Evolutionary conservation across 2,113 vertebrate genomes (phyloP).

Genomic region (Myxocyprinus asiaticus): DNA sequence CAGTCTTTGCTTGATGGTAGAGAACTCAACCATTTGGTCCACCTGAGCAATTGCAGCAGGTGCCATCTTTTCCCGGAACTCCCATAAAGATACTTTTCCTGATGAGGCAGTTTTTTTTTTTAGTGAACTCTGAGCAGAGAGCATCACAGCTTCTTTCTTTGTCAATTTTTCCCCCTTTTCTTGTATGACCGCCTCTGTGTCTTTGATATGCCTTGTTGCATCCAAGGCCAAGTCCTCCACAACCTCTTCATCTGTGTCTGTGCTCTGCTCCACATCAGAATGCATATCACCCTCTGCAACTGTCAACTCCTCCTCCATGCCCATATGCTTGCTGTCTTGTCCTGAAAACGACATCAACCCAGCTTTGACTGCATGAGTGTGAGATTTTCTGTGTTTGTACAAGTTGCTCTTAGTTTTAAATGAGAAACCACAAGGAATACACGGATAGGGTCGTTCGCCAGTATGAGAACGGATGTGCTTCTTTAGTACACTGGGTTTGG

Average conservation of each 20-base stretch:
- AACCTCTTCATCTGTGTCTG: constrained; percentile 94
- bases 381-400: constrained; percentile 99
- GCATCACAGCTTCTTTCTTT: constrained; percentile 83
- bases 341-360: constrained; percentile 90
- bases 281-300: constrained; percentile 92
- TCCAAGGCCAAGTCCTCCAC: constrained; percentile 78
- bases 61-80: constrained; percentile 78
- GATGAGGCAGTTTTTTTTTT: constrained; percentile 82
- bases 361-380: constrained; percentile 96
- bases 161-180: constrained; percentile 61
- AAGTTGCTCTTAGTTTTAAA: constrained; percentile 99
- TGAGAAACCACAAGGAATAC: constrained; percentile 95
- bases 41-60: constrained; percentile 76
- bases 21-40: constrained; percentile 85
- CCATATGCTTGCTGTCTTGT: constrained; percentile 79
- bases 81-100: constrained; percentile 79
- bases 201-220: constrained; percentile 73
- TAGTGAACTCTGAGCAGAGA: constrained; percentile 88
- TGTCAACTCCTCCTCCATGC: constrained; percentile 81
- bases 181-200: constrained; percentile 55
- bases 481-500: constrained; percentile 98
- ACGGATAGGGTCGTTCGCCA: constrained; percentile 94
- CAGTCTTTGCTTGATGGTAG: constrained; percentile 93
- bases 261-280: constrained; percentile 95
- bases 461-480: constrained; percentile 98